These are phyloP conservation scores for Sinotaia quadrata DNA, from an alignment of 2,888 invertebrate genomes.

Conservation along the genomic window DNA sequence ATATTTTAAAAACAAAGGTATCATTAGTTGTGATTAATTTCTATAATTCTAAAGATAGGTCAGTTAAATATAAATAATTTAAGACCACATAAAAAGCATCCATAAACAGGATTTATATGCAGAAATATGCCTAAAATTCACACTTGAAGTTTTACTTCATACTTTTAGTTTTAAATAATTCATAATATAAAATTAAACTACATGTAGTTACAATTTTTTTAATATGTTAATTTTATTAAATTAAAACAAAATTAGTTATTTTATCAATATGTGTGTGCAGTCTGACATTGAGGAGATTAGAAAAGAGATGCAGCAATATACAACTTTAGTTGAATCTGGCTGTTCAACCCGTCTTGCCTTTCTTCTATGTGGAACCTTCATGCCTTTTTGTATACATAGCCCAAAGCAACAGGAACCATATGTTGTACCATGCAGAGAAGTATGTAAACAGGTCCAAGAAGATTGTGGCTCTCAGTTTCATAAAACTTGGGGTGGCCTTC, in stretches of 20 bases:
- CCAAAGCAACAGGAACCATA: slow-evolving; percentile 38
- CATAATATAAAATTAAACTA: too few relatives aligned
- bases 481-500: slow-evolving; percentile 47
- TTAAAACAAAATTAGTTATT: not conserved
- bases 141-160: too few relatives aligned
- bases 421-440: slow-evolving; percentile 55
- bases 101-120: too few relatives aligned
- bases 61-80: too few relatives aligned
- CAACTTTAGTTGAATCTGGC: slow-evolving; percentile 41
- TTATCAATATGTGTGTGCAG: slow-evolving; percentile 34
- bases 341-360: slow-evolving; percentile 50
- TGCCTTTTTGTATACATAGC: slow-evolving; percentile 52
- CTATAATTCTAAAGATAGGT: too few relatives aligned
- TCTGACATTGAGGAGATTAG: slow-evolving; percentile 41
- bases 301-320: slow-evolving; percentile 50
- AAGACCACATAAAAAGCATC: too few relatives aligned
- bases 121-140: too few relatives aligned
- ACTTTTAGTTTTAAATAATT: too few relatives aligned
- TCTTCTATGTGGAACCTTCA: slow-evolving; percentile 57
- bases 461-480: slow-evolving; percentile 44
- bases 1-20: too few relatives aligned
- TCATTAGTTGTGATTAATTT: too few relatives aligned
- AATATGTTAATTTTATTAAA: not conserved
- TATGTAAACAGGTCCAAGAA: slow-evolving; percentile 51
- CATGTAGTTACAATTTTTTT: not conserved